Evolutionary conservation across 2,113 vertebrate species (phyloP).

Genomic region (Suncus etruscus): DNA sequence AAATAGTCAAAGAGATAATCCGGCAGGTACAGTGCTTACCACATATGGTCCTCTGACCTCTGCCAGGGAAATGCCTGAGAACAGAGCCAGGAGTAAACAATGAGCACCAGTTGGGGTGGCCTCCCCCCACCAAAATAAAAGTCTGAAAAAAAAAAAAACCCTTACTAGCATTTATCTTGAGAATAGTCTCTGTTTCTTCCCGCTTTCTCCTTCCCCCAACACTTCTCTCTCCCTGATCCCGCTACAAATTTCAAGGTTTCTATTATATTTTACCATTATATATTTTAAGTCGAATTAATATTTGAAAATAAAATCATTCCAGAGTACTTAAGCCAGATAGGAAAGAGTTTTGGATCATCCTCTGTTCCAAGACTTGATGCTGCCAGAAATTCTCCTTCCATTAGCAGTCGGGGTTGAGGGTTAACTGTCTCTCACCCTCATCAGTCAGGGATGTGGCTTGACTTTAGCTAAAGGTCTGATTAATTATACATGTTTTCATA

Average conservation of each 20-base stretch:
- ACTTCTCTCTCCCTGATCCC: background rate
- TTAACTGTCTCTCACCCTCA: conserved; percentile 34
- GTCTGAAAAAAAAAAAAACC: too few species aligned
- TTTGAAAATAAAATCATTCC: background rate
- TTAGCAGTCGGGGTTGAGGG: conserved; percentile 15
- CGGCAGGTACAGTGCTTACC: too few species aligned
- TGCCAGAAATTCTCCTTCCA: conserved; percentile 41
- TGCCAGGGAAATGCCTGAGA: too few species aligned
- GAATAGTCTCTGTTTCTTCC: background rate
- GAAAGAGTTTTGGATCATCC: background rate
- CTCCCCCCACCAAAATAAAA: too few species aligned
- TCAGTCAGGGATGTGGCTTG: conserved; percentile 56
- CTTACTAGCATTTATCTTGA: too few species aligned
- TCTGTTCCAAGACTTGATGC: background rate
- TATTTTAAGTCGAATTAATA: conserved; percentile 23
- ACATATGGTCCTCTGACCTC: too few species aligned
- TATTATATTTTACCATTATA: conserved; percentile 15
- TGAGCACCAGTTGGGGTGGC: too few species aligned
- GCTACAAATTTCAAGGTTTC: conserved; percentile 30
- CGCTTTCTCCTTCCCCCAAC: background rate
- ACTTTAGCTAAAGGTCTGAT: conserved; percentile 65
- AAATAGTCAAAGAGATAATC: too few species aligned
- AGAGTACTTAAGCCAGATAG: background rate
- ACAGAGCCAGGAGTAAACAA: too few species aligned
- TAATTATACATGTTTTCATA: conserved; percentile 64